phyloP scores from a whole-genome alignment of 2,888 invertebrate genomes.

The Ophion slaviceki region DNA sequence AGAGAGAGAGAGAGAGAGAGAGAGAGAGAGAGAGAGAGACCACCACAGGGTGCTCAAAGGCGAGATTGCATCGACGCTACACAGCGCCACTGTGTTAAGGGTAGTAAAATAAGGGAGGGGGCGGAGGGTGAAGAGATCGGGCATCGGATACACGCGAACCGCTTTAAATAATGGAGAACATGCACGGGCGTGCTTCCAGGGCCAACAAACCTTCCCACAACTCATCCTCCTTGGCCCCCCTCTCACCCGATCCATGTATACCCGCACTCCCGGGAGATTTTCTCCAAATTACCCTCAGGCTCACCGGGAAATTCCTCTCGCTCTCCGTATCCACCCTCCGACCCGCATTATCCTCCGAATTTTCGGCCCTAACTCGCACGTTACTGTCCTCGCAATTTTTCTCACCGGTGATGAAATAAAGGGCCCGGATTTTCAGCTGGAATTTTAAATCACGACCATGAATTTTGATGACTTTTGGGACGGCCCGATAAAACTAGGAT shows the following conservation, averaged over 20 bases:
- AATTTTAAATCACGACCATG: not conserved
- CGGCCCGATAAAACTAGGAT: not conserved
- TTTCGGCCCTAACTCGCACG: slow-evolving; percentile 11
- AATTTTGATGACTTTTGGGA: not conserved
- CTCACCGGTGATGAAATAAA: not conserved
- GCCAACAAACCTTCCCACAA: slow-evolving; percentile 34
- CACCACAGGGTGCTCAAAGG: slow-evolving; percentile 48
- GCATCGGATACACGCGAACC: slow-evolving; percentile 44
- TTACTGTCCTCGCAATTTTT: not conserved
- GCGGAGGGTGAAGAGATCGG: slow-evolving; percentile 20
- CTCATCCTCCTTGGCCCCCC: slow-evolving; percentile 14
- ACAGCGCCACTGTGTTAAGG: slow-evolving; percentile 26
- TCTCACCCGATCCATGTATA: slow-evolving; percentile 26
- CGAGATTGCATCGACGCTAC: slow-evolving; percentile 60
- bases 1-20: too few relatives aligned
- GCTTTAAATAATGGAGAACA: slow-evolving; percentile 52
- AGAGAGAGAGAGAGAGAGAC: not conserved
- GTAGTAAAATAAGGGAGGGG: slow-evolving; percentile 7
- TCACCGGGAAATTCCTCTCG: not conserved
- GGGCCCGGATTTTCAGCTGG: not conserved
- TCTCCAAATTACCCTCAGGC: slow-evolving; percentile 47
- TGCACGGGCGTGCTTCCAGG: slow-evolving; percentile 31
- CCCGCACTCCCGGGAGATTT: slow-evolving; percentile 47
- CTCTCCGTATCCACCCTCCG: not conserved
- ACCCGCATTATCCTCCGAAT: slow-evolving; percentile 26